Conservation (phyloP, 2,888 invertebrate species). For the Encarsia formosa region DNA sequence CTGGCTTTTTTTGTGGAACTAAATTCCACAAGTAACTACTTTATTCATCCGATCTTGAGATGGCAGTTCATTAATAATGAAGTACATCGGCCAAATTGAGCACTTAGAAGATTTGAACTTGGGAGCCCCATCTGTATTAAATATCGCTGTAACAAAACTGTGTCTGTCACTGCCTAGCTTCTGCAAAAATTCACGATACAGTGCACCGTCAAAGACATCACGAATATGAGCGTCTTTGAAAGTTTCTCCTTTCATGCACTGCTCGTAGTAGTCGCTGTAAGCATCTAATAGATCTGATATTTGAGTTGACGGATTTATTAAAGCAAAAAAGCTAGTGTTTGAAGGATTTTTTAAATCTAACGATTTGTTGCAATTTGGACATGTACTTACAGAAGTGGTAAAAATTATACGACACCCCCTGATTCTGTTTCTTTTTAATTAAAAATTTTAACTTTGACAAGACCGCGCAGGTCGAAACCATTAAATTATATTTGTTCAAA, state of each 20-base stretch:
- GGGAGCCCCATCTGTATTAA: slow-evolving; percentile 15
- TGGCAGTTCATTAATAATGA: slow-evolving; percentile 7
- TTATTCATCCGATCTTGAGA: background rate
- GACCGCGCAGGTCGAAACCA: too few species aligned
- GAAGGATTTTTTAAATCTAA: too few species aligned
- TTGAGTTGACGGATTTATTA: background rate
- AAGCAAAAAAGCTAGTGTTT: slow-evolving; percentile 5
- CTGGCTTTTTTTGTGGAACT: slow-evolving; percentile 4
- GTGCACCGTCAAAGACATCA: slow-evolving; percentile 9
- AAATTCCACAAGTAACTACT: slow-evolving; percentile 1
- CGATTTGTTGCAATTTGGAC: too few species aligned
- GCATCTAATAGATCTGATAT: background rate
- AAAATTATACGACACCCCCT: too few species aligned
- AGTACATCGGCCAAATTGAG: slow-evolving; percentile 14
- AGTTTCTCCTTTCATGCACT: background rate
- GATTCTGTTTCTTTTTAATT: too few species aligned
- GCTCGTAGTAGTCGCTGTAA: slow-evolving; percentile 4
- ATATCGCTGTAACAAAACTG: background rate
- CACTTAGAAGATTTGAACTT: slow-evolving; percentile 5
- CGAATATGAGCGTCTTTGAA: background rate
- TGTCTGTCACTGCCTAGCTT: slow-evolving; percentile 2
- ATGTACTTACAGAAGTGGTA: too few species aligned
- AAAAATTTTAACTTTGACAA: too few species aligned
- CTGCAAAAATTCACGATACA: slow-evolving; percentile 1
- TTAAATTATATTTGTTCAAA: too few species aligned